A percentile compares a stretch with the other conserved stretches of the same genome.
These are phyloP conservation scores for Tuberolachnus salignus DNA, from an alignment of 2,888 invertebrate species.

Conservation along the genomic window DNA sequence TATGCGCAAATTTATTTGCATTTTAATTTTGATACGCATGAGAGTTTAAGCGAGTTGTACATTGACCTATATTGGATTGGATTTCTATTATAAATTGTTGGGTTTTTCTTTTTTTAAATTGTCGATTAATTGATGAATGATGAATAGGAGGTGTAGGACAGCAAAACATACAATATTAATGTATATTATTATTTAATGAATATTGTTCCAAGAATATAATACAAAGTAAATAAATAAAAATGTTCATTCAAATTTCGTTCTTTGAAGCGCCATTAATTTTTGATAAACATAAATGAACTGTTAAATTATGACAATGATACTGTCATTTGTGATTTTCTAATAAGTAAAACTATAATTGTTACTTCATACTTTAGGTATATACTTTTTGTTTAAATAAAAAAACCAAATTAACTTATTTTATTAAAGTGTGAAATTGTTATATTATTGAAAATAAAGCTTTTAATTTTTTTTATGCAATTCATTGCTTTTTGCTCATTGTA, in stretches of 20 bases:
- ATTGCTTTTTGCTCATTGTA: neutral
- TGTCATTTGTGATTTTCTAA: neutral
- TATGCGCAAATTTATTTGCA: slow-evolving; percentile 34
- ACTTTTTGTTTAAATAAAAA: neutral
- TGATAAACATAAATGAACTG: neutral
- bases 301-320: neutral
- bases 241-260: neutral
- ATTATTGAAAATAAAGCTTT: slow-evolving; percentile 1
- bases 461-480: neutral
- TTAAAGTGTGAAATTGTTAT: slow-evolving; percentile 5
- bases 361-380: neutral
- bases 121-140: slow-evolving; percentile 1
- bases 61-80: slow-evolving; percentile 26
- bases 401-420: neutral
- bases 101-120: slow-evolving; percentile 8
- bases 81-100: slow-evolving; percentile 9
- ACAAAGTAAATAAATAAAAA: neutral
- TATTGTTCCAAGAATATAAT: slow-evolving; percentile 12
- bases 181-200: neutral
- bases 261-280: neutral
- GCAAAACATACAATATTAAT: neutral
- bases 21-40: slow-evolving; percentile 40
- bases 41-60: slow-evolving; percentile 39
- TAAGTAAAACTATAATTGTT: neutral
- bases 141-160: neutral